Evolutionary conservation across 2,797 vertebrate genomes (phyloP).

Genomic region (Pteronotus mesoamericanus): DNA sequence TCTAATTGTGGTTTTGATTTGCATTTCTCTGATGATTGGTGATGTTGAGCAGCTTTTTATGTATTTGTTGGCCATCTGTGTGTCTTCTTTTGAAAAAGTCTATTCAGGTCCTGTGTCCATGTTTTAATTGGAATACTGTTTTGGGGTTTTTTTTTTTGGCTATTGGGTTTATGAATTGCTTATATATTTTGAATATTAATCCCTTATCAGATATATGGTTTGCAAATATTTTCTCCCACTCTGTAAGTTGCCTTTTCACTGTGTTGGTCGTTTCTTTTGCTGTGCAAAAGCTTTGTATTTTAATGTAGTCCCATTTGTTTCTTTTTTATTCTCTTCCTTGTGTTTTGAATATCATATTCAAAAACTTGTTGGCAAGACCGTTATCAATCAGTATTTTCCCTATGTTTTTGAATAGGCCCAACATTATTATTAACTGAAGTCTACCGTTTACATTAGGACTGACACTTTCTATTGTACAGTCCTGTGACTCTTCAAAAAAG

Average conservation of each 20-base stretch:
- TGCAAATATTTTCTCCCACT: background rate
- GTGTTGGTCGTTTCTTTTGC: background rate
- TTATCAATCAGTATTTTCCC: background rate
- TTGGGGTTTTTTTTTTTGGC: background rate
- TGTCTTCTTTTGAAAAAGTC: background rate
- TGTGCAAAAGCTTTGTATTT: background rate
- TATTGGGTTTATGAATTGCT: background rate
- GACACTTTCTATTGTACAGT: background rate
- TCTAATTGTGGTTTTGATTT: background rate
- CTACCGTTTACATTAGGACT: background rate
- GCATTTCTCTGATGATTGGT: background rate
- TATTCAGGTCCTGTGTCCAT: background rate
- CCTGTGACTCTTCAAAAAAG: background rate
- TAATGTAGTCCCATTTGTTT: background rate
- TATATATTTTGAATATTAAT: background rate
- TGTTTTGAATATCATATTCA: background rate
- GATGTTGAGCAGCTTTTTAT: background rate
- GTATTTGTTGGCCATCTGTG: background rate
- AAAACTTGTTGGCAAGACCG: background rate
- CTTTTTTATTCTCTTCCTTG: background rate
- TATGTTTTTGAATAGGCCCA: background rate
- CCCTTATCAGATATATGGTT: background rate
- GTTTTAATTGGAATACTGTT: background rate
- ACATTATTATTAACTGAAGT: background rate
- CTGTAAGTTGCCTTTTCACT: background rate